Evolutionary conservation across 1,140 invertebrate genomes (phyloP).

Genomic region (Frieseomelitta varia): DNA sequence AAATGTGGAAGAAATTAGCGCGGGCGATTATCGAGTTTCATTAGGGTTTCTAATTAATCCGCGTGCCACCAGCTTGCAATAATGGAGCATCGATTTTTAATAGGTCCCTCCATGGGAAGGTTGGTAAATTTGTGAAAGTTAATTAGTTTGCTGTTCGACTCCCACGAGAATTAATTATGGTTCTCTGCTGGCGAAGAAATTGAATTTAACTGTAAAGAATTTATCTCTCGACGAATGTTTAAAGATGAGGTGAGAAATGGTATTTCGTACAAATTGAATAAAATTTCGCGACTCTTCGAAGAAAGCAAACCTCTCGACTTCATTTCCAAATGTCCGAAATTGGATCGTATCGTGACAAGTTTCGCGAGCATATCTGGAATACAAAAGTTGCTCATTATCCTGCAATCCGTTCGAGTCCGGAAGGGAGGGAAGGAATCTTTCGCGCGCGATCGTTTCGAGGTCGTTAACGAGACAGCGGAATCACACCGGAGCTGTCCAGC

Average conservation of each 20-base stretch:
- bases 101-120: neutral
- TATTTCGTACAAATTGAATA: too few relatives aligned
- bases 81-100: slow-evolving; percentile 13
- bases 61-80: neutral
- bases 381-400: slow-evolving; percentile 25
- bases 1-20: neutral
- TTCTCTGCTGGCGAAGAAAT: neutral
- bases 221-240: too few relatives aligned
- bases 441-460: neutral
- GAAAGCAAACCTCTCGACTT: neutral
- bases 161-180: neutral
- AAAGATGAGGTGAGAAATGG: too few relatives aligned
- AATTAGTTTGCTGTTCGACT: neutral
- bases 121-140: neutral
- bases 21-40: neutral
- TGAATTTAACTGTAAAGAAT: neutral
- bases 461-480: slow-evolving; percentile 22
- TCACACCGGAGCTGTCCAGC: neutral
- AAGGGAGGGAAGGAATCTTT: neutral
- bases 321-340: neutral
- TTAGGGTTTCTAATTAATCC: neutral
- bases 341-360: neutral
- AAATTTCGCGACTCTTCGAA: too few relatives aligned
- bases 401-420: neutral
- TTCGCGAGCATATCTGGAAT: neutral